Evolutionary conservation across 1,140 invertebrate genomes (phyloP), one percentile per base, ranked within the genome.

Genomic region (Drosophila sulfurigaster): DNA sequence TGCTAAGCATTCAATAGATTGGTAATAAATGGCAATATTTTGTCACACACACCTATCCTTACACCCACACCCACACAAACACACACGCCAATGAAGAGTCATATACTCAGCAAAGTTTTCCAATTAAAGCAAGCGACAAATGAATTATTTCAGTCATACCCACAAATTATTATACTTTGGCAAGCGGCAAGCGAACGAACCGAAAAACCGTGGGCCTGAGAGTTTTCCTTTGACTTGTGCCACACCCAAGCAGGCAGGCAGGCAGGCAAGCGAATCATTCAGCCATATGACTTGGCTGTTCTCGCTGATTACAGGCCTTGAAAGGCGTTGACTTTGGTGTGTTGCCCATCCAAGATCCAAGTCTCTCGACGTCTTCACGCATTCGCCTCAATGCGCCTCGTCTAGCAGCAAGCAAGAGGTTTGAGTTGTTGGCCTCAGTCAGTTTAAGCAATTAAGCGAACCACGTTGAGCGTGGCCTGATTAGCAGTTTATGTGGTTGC

Each of bases 51-150:
- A 25, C 20, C 3, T 25, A 25, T 25, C 20, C 20, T 25, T 25
- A 51, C 15, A 38, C 20, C 7, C 8, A 28, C 11, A 6, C 25
- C n/a, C 25, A 35, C 48, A 48, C 51, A 49, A 1, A 25, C 20
- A 25, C 20, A 25, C 51, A 48, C 15, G 15, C 51, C 13, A 35
- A 25, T 7, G 13, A 30, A 13, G 51, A n/a, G 15, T 46, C 5
- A 46, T 8, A 51, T 7, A 30, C 58, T 56, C 49, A 38, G 46
- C 48, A 79, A 87, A 87, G 60, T 87, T 87, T 87, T 82, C 83
- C 79, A 88, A 87, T 87, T 87, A 87, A 68, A 58, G 68, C 49
- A 48, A 82, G 71, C 83, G 79, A 74, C 72, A 49, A 64, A 64
- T 64, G 46, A 63, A 51, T 79, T 79, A 82, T 88, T 71, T 56